Conservation (phyloP, 2,888 invertebrate species). For the Charanyca ferruginea region DNA sequence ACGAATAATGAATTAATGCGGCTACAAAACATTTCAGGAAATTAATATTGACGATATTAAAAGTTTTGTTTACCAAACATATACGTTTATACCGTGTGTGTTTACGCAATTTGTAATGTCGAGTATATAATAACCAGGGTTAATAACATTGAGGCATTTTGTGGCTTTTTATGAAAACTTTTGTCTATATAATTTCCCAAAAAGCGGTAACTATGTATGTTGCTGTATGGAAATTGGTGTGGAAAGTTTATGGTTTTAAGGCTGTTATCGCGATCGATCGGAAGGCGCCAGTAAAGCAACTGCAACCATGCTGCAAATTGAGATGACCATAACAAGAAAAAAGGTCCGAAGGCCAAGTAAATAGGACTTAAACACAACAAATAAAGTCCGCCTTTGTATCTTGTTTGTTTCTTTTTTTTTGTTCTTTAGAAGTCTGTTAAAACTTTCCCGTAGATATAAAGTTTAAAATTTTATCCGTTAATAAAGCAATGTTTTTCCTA, state of each 20-base stretch:
- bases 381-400: too few relatives aligned
- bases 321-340: slow-evolving; percentile 19
- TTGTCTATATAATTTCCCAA: slow-evolving; percentile 63
- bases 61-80: slow-evolving; percentile 34
- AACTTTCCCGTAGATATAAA: too few relatives aligned
- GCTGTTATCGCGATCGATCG: slow-evolving; percentile 72
- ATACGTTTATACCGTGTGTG: slow-evolving; percentile 9
- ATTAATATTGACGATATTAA: slow-evolving; percentile 41
- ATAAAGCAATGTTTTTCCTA: neutral
- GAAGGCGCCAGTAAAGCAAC: slow-evolving; percentile 66
- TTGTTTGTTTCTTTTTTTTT: too few relatives aligned
- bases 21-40: slow-evolving; percentile 27
- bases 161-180: slow-evolving; percentile 70
- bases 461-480: too few relatives aligned
- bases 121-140: slow-evolving; percentile 61
- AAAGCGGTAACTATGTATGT: slow-evolving; percentile 74
- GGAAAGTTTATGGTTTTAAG: slow-evolving; percentile 72
- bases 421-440: too few relatives aligned
- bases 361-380: neutral
- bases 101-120: slow-evolving; percentile 16
- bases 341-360: slow-evolving; percentile 20
- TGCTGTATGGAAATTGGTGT: slow-evolving; percentile 68
- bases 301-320: slow-evolving; percentile 64
- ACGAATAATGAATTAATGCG: slow-evolving; percentile 32
- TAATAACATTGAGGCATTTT: slow-evolving; percentile 61